Conservation (phyloP, 2,797 vertebrate genomes). For the Syndactyla subalaris region DNA sequence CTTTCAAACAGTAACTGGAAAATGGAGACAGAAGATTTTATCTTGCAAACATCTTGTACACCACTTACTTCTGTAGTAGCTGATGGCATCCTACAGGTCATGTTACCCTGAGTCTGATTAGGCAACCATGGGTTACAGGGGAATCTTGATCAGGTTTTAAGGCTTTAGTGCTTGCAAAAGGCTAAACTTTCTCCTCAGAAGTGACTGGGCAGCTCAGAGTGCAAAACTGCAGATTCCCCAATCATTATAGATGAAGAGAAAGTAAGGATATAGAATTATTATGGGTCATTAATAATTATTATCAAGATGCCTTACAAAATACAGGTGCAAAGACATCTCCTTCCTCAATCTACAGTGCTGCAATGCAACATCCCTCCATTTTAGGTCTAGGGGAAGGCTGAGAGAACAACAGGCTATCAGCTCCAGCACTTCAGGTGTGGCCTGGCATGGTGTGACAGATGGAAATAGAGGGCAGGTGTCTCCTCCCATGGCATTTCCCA, state of each 20-base stretch:
- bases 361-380: not conserved
- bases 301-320: not conserved
- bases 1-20: not conserved
- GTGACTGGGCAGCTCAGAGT: not conserved
- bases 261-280: not conserved
- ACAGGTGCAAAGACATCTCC: not conserved
- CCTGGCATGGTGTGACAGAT: not conserved
- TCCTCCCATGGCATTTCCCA: not conserved
- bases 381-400: not conserved
- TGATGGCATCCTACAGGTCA: not conserved
- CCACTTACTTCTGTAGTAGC: not conserved
- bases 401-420: not conserved
- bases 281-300: not conserved
- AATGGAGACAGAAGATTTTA: not conserved
- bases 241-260: not conserved
- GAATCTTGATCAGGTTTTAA: not conserved
- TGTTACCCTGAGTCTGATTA: not conserved
- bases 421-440: not conserved
- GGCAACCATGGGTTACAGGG: not conserved
- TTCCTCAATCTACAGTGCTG: not conserved
- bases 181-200: not conserved
- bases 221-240: not conserved
- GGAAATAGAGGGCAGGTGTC: not conserved
- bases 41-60: not conserved
- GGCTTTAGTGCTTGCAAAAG: not conserved